Percentiles rank a stretch among this genome's conserved stretches.
Evolutionary conservation across 23 tunicate genomes (phyloP).

Genomic region (Oikopleura dioica): DNA sequence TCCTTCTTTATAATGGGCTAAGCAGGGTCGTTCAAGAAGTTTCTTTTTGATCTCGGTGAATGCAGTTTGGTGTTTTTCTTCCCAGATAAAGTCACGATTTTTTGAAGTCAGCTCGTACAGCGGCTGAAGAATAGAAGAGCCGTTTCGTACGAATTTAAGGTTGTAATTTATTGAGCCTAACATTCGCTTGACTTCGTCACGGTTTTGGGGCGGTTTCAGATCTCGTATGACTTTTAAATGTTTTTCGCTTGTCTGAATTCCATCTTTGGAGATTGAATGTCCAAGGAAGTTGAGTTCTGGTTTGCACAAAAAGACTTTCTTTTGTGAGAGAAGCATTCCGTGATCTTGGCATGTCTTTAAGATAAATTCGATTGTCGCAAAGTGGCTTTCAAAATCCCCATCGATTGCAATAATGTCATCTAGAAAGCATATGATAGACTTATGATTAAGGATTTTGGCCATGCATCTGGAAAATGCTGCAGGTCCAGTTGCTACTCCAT

Average conservation of each 20-base stretch:
- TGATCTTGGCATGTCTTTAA: background rate
- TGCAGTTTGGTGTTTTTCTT: background rate
- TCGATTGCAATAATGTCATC: background rate
- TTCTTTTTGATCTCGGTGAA: background rate
- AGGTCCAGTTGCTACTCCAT: too few relatives aligned
- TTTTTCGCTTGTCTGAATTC: background rate
- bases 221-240: background rate
- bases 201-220: background rate
- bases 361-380: background rate
- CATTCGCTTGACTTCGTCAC: background rate
- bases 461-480: too few relatives aligned
- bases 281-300: background rate
- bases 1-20: background rate
- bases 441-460: too few relatives aligned
- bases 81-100: background rate
- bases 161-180: background rate
- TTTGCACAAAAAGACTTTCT: background rate
- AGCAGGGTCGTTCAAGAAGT: background rate
- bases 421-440: too few relatives aligned
- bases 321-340: too few relatives aligned
- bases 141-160: background rate
- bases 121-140: background rate
- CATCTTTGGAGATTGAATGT: background rate
- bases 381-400: background rate
- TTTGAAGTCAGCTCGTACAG: background rate